phyloP scores from a whole-genome alignment of 2,797 vertebrate genomes.

The Allenopithecus nigroviridis region DNA sequence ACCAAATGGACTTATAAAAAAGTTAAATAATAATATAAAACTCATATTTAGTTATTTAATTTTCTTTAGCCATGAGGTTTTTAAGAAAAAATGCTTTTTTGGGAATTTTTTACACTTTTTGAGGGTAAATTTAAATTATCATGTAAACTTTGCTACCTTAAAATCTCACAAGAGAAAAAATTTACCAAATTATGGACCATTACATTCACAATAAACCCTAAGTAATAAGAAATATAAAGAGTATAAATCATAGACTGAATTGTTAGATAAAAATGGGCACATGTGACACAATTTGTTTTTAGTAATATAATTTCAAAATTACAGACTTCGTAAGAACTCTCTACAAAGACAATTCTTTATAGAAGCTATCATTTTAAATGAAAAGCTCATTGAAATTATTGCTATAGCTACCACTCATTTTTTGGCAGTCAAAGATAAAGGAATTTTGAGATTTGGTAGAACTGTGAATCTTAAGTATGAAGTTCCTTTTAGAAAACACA shows the following conservation, averaged over 20 bases:
- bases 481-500: not conserved
- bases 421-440: not conserved
- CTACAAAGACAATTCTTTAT: not conserved
- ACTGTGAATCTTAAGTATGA: not conserved
- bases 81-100: not conserved
- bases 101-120: not conserved
- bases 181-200: not conserved
- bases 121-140: not conserved
- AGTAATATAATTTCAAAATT: not conserved
- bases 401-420: not conserved
- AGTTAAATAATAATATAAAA: conserved; percentile 13
- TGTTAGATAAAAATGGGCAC: not conserved
- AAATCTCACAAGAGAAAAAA: conserved; percentile 4
- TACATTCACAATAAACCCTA: not conserved
- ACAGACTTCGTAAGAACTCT: not conserved
- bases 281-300: not conserved
- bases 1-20: not conserved
- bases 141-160: conserved; percentile 8
- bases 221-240: not conserved
- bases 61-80: not conserved
- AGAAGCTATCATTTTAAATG: not conserved
- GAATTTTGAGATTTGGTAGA: conserved; percentile 27
- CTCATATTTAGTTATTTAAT: not conserved
- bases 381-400: not conserved
- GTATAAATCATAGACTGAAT: not conserved